phyloP scores from a whole-genome alignment of 2,113 vertebrate species.

The Willisornis vidua region DNA sequence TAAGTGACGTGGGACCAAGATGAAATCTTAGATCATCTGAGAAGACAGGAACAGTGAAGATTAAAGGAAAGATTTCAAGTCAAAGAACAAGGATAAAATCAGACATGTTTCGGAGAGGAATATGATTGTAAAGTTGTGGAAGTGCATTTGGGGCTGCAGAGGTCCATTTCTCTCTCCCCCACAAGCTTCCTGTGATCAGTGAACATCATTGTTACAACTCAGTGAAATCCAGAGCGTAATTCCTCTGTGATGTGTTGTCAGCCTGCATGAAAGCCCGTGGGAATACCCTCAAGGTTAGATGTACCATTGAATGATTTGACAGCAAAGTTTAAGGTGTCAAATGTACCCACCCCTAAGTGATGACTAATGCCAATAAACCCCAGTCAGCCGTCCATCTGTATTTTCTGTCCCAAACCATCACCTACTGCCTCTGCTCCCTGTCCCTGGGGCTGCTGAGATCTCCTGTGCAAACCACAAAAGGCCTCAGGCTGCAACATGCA shows the following conservation, averaged over 20 bases:
- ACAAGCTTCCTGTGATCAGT: background rate
- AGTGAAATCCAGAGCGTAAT: background rate
- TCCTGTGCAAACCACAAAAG: background rate
- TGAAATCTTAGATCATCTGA: background rate
- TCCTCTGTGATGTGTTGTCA: background rate
- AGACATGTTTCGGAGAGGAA: background rate
- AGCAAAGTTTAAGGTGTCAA: background rate
- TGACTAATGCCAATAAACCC: background rate
- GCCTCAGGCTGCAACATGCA: background rate
- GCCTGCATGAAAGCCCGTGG: background rate
- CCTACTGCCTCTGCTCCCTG: background rate
- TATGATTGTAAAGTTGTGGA: background rate
- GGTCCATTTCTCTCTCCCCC: background rate
- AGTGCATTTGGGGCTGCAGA: background rate
- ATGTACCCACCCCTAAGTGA: background rate
- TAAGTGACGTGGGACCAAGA: background rate
- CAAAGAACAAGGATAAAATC: background rate
- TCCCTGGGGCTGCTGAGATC: background rate
- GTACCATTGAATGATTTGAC: background rate
- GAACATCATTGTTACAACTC: background rate
- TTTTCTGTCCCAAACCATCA: background rate
- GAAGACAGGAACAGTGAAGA: background rate
- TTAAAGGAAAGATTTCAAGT: background rate
- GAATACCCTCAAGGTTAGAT: background rate
- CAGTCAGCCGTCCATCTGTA: fast-evolving